Evolutionary conservation across 2,113 vertebrate genomes (phyloP).

Genomic region (Clarias batrachus): DNA sequence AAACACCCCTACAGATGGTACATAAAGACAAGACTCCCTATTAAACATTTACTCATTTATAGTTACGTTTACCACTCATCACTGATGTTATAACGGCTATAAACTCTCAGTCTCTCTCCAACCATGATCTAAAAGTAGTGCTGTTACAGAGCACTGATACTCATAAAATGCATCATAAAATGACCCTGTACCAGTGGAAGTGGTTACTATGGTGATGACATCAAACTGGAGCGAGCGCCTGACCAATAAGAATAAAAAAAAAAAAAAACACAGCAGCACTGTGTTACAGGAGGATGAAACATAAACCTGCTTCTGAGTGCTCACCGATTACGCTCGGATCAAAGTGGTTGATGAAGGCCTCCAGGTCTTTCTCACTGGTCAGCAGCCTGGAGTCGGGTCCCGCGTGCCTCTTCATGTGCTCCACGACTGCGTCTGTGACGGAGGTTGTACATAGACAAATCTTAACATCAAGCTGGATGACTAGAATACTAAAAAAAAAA

Average conservation of each 20-base stretch:
- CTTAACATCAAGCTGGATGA: not conserved
- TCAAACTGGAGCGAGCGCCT: not conserved
- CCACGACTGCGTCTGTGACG: conserved; percentile 67
- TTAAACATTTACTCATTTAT: too few relatives aligned
- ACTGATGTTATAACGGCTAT: not conserved
- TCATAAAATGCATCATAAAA: not conserved
- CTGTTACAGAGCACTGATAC: not conserved
- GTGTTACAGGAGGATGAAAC: not conserved
- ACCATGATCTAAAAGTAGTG: not conserved
- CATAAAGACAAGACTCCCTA: not conserved
- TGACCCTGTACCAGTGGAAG: not conserved
- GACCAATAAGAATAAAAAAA: not conserved
- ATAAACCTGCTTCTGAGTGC: not conserved
- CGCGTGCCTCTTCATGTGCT: conserved; percentile 71
- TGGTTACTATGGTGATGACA: not conserved
- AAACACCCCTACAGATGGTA: conserved; percentile 66
- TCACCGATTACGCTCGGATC: conserved; percentile 73
- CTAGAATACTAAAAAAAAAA: too few relatives aligned
- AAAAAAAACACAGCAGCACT: not conserved
- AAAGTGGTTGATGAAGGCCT: conserved; percentile 65
- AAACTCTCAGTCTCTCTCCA: not conserved
- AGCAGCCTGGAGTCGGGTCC: conserved; percentile 70
- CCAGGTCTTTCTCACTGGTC: conserved; percentile 61
- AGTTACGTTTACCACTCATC: not conserved
- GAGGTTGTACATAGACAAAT: not conserved